Percentiles rank a stretch among this genome's conserved stretches.
These are phyloP conservation scores for Adelognathus sp. DNA, from an alignment of 2,888 invertebrate species.

Conservation along the genomic window DNA sequence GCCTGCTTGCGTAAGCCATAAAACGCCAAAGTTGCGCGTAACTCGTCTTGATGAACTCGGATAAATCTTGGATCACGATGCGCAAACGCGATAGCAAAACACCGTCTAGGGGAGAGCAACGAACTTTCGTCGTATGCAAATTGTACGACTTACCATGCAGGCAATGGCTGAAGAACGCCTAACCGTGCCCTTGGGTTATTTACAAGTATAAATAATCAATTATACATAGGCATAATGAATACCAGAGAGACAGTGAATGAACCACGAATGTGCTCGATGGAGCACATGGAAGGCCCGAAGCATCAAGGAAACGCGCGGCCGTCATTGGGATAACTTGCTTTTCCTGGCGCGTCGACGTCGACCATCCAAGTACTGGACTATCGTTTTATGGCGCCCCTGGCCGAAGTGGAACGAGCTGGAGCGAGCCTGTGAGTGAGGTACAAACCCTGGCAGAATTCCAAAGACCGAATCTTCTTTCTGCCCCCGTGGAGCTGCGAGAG, in stretches of 20 bases:
- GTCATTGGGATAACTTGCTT: slow-evolving; percentile 52
- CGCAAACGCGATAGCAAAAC: slow-evolving; percentile 3
- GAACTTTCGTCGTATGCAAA: slow-evolving; percentile 49
- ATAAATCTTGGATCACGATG: slow-evolving; percentile 65
- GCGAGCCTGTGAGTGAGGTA: slow-evolving; percentile 46
- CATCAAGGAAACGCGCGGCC: slow-evolving; percentile 43
- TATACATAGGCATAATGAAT: slow-evolving; percentile 50
- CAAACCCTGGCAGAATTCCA: slow-evolving; percentile 60
- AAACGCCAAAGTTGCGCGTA: slow-evolving; percentile 64
- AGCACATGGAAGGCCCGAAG: neutral
- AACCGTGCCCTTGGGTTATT: slow-evolving; percentile 51
- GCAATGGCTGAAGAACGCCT: slow-evolving; percentile 25
- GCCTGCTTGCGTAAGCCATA: slow-evolving; percentile 66
- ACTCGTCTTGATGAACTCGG: slow-evolving; percentile 68
- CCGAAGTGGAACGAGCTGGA: slow-evolving; percentile 42
- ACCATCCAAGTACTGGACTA: slow-evolving; percentile 41
- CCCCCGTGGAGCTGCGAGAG: slow-evolving; percentile 24
- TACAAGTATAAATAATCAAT: slow-evolving; percentile 60
- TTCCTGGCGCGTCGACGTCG: slow-evolving; percentile 39
- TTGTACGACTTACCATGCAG: slow-evolving; percentile 52
- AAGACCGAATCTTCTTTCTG: slow-evolving; percentile 52
- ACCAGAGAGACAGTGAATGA: slow-evolving; percentile 11
- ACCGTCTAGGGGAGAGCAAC: neutral
- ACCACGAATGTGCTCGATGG: slow-evolving; percentile 19
- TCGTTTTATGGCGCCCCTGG: slow-evolving; percentile 52